Percentiles rank a stretch among this genome's conserved stretches.
Evolutionary conservation across 2,797 vertebrate species (phyloP).

Genomic region (Caiman crocodilus): DNA sequence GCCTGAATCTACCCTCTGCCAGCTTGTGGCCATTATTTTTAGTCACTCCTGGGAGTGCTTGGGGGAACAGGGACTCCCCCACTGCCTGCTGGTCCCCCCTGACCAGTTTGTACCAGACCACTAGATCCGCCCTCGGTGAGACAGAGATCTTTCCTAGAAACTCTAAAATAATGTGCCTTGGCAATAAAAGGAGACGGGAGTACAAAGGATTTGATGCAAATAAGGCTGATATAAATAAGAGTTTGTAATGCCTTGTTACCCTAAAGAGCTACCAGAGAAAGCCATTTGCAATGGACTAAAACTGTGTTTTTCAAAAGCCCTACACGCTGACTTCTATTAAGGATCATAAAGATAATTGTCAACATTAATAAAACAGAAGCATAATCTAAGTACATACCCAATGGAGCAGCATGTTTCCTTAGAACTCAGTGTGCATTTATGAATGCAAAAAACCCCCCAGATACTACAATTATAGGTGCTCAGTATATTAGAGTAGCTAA

Average conservation of each 20-base stretch:
- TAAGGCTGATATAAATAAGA: not conserved
- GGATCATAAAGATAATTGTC: not conserved
- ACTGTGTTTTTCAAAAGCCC: not conserved
- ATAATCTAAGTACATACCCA: not conserved
- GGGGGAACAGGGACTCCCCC: too few species aligned
- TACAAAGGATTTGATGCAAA: not conserved
- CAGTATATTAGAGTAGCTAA: not conserved
- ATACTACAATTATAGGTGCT: not conserved
- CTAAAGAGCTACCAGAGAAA: not conserved
- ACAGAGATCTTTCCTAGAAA: not conserved
- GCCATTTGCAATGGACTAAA: fast-evolving
- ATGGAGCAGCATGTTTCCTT: fast-evolving
- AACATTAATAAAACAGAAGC: not conserved
- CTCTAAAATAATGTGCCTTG: not conserved
- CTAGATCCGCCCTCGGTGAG: too few species aligned
- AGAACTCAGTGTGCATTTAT: not conserved
- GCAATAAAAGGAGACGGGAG: not conserved
- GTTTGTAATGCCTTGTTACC: not conserved
- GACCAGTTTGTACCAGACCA: too few species aligned
- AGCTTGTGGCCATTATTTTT: too few species aligned
- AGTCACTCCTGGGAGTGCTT: too few species aligned
- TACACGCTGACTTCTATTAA: not conserved
- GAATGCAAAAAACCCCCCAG: not conserved
- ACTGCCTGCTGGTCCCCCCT: too few species aligned
- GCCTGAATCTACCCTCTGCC: too few species aligned